phyloP scores from a whole-genome alignment of 2,888 invertebrate genomes.

The Panopea generosa region DNA sequence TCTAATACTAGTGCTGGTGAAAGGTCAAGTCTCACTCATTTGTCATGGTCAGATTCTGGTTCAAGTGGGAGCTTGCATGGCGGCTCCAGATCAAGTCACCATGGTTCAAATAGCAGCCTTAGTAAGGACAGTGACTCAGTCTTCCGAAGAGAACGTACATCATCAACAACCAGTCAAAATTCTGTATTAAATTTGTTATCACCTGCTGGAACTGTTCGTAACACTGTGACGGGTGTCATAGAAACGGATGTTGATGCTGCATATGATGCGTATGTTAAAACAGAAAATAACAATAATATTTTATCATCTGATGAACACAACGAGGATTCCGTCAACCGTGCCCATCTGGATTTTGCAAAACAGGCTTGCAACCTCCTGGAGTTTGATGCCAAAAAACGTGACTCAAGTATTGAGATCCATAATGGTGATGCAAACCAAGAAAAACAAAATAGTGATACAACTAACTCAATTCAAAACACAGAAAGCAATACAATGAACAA shows the following conservation, averaged over 20 bases:
- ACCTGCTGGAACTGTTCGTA: conserved; percentile 26
- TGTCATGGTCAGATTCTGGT: conserved; percentile 61
- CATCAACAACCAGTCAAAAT: conserved; percentile 45
- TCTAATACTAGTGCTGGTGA: conserved; percentile 56
- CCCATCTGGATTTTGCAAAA: conserved; percentile 60
- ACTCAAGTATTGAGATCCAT: conserved; percentile 47
- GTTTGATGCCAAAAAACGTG: conserved; percentile 52
- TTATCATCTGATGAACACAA: conserved; percentile 8
- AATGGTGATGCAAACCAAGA: neutral
- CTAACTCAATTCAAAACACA: neutral
- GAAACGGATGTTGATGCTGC: conserved; percentile 63
- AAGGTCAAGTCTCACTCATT: conserved; percentile 48
- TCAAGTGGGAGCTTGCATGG: conserved; percentile 49
- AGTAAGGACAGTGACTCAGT: conserved; percentile 11
- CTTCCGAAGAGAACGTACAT: conserved; percentile 24
- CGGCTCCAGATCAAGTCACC: conserved; percentile 40
- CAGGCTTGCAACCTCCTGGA: conserved; percentile 52
- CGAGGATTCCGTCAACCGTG: conserved; percentile 44
- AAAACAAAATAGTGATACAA: neutral
- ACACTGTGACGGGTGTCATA: conserved; percentile 40
- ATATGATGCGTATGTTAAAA: conserved; percentile 35
- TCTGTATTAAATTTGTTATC: conserved; percentile 48
- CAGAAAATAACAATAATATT: conserved; percentile 5
- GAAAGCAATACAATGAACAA: neutral
- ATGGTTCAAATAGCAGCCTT: conserved; percentile 39